Conservation (phyloP, 2,113 vertebrate species). For the Myiopsitta monachus region DNA sequence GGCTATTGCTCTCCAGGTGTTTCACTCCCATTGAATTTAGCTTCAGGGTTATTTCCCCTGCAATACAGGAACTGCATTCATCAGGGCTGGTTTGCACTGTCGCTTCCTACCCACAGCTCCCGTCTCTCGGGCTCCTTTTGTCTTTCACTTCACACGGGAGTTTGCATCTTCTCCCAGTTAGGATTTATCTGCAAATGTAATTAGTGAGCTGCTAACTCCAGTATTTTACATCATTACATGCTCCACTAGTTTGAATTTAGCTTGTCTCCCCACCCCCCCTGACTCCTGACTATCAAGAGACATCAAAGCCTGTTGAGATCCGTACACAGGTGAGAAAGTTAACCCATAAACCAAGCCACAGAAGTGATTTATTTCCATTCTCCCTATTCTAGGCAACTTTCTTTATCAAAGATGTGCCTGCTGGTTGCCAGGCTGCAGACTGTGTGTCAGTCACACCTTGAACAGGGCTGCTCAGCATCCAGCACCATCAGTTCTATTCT, state of each 20-base stretch:
- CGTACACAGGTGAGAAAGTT: not conserved
- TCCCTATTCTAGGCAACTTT: not conserved
- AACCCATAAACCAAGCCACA: not conserved
- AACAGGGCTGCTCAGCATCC: not conserved
- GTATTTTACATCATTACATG: not conserved
- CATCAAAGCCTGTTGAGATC: not conserved
- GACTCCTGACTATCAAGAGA: not conserved
- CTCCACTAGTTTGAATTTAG: not conserved
- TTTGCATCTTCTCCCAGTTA: not conserved
- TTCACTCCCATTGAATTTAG: not conserved
- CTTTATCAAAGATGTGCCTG: not conserved
- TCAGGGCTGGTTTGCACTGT: not conserved
- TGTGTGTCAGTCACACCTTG: not conserved
- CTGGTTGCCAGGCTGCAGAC: slow-evolving; percentile 21
- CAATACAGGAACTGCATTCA: not conserved
- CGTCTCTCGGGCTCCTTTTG: not conserved
- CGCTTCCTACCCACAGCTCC: not conserved
- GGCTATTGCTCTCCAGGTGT: not conserved
- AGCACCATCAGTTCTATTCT: not conserved
- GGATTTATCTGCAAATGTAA: not conserved
- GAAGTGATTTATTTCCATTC: not conserved
- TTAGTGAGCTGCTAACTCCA: not conserved
- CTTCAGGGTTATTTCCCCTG: not conserved
- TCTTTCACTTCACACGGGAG: not conserved
- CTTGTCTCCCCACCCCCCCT: not conserved